Evolutionary conservation across 1,140 invertebrate species (phyloP).

Genomic region (Bombus vancouverensis): DNA sequence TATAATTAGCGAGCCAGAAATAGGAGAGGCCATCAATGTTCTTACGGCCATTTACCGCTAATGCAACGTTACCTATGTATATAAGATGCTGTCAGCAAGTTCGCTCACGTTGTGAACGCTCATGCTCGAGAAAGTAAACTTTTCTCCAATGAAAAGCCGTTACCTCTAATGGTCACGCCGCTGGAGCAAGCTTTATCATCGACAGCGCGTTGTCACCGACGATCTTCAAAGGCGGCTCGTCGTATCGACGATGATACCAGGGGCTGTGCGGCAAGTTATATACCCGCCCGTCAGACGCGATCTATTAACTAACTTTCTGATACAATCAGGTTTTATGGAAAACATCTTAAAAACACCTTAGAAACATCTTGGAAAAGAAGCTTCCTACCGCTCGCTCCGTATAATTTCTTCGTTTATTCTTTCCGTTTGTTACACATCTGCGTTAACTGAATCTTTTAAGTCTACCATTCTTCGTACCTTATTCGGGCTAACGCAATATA

Average conservation of each 20-base stretch:
- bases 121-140: constrained; percentile 48
- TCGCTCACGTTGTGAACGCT: constrained; percentile 33
- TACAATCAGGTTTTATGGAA: background rate
- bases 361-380: no score
- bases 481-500: no score
- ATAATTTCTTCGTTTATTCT: no score
- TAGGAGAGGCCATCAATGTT: constrained; percentile 64
- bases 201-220: constrained; percentile 33
- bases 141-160: constrained; percentile 43
- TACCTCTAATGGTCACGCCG: constrained; percentile 39
- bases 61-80: constrained; percentile 50
- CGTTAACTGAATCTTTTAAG: no score
- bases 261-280: background rate
- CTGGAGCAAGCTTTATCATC: constrained; percentile 46
- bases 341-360: background rate
- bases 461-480: no score
- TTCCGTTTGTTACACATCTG: no score
- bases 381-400: no score
- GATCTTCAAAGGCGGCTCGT: constrained; percentile 39
- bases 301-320: constrained; percentile 43
- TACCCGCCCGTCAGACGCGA: background rate
- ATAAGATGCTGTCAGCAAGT: constrained; percentile 47
- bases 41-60: constrained; percentile 57
- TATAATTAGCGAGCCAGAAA: constrained; percentile 65
- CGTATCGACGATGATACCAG: constrained; percentile 32